Evolutionary conservation across 2,888 invertebrate genomes (phyloP).

Genomic region (Phortica okadai): DNA sequence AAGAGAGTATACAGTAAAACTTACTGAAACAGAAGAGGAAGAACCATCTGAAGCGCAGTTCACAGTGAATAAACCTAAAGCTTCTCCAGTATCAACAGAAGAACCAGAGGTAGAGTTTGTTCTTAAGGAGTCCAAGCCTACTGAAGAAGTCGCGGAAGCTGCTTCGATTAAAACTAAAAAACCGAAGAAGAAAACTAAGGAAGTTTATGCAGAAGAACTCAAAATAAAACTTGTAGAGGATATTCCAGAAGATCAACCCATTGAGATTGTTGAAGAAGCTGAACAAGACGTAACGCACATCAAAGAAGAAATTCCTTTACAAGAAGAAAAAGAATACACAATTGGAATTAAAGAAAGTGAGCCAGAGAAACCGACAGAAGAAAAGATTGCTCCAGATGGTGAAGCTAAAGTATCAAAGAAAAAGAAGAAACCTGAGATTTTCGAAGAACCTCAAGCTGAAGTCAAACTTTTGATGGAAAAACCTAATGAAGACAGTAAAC

Average conservation of each 20-base stretch:
- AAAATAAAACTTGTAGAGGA: conserved; percentile 68
- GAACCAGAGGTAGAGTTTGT: conserved; percentile 59
- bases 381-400: conserved; percentile 52
- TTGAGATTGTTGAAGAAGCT: conserved; percentile 66
- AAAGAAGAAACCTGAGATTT: conserved; percentile 42
- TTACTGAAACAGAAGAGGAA: conserved; percentile 43
- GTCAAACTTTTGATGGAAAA: not conserved
- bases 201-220: conserved; percentile 63
- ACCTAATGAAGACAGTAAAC: conserved; percentile 36
- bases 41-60: conserved; percentile 57
- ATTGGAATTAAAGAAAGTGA: conserved; percentile 62
- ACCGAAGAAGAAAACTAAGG: conserved; percentile 62
- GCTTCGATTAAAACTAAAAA: conserved; percentile 66
- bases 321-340: conserved; percentile 60
- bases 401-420: conserved; percentile 58
- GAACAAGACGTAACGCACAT: conserved; percentile 55
- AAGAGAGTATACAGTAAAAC: conserved; percentile 41
- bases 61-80: conserved; percentile 57
- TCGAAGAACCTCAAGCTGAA: conserved; percentile 39
- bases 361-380: conserved; percentile 51
- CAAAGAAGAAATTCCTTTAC: conserved; percentile 44
- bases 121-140: conserved; percentile 57
- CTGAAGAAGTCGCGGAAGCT: conserved; percentile 63
- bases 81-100: conserved; percentile 50
- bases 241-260: conserved; percentile 54